Base-by-base conservation (phyloP, 2,888 invertebrate species). In the Drosophila leonis region DNA sequence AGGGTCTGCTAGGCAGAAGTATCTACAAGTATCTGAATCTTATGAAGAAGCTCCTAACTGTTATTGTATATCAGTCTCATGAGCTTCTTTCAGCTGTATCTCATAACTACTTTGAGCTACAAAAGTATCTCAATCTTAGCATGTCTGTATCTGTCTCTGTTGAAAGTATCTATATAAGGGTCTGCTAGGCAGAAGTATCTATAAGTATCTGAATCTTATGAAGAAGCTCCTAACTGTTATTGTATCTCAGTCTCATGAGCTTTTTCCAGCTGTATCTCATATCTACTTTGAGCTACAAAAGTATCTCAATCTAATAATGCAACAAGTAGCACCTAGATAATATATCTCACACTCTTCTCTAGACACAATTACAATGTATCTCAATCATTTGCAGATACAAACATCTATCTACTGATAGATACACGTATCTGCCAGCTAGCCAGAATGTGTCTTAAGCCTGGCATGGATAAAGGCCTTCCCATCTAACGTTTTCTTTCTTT, bases 11-110 rank as follows among this genome's bases (percentile, higher is more conserved):
- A 24, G 24, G 4, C 4, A 4, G 4, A n/a, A 46, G 27, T 46
- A 48, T n/a, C 49, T 48, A 29, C n/a, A 18, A 49, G 39, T 39
- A 39, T n/a, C n/a, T 39, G 39, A 39, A 15, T 37, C 15, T 35
- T 35, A 13, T 4, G 13, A 13, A 35, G 33, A 33, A 33, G 2
- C 13, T 13, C 1, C 4, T n/a, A 9, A 4, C n/a, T 48, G 12
- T n/a, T n/a, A 12, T 24, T n/a, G n/a, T n/a, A n/a, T n/a, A n/a
- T 37, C 15, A n/a, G n/a, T n/a, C n/a, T n/a, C n/a, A n/a, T n/a
- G n/a, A n/a, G n/a, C n/a, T n/a, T n/a, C n/a, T n/a, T n/a, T n/a
- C n/a, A n/a, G n/a, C n/a, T n/a, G n/a, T n/a, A n/a, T n/a, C n/a
- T n/a, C n/a, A n/a, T n/a, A n/a, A n/a, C n/a, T n/a, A n/a, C n/a